phyloP scores from a whole-genome alignment of 2,888 invertebrate species.

The Arge pagana region DNA sequence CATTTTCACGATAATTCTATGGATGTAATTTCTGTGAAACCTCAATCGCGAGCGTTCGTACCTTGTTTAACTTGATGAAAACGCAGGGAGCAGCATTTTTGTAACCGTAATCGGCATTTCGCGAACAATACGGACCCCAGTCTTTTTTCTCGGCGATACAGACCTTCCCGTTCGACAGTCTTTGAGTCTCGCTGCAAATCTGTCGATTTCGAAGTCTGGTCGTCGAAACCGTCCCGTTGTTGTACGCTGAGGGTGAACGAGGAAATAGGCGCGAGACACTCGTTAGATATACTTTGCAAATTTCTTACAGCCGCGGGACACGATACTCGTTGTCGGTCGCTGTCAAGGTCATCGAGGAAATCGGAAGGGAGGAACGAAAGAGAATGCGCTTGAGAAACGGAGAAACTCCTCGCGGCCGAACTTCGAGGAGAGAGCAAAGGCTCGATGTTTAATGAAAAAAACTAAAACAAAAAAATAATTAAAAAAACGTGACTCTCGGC shows the following conservation, averaged over 20 bases:
- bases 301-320: background rate
- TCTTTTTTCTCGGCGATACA: conserved; percentile 61
- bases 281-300: no score
- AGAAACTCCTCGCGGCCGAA: no score
- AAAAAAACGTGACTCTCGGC: no score
- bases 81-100: conserved; percentile 78
- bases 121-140: conserved; percentile 62
- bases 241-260: conserved; percentile 53
- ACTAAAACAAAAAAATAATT: no score
- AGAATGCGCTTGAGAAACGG: conserved; percentile 14
- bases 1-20: no score
- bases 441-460: no score
- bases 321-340: no score
- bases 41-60: conserved; percentile 48
- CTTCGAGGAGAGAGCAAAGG: no score
- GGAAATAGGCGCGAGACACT: no score
- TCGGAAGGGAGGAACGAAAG: conserved; percentile 35
- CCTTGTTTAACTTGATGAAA: conserved; percentile 83
- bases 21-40: background rate
- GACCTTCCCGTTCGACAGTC: conserved; percentile 59
- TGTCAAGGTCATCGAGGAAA: no score
- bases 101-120: conserved; percentile 68
- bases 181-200: conserved; percentile 62
- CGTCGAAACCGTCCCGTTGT: conserved; percentile 49
- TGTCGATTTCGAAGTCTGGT: conserved; percentile 61